Conservation (phyloP, 2,888 invertebrate species). For the Hetaerina titia region DNA sequence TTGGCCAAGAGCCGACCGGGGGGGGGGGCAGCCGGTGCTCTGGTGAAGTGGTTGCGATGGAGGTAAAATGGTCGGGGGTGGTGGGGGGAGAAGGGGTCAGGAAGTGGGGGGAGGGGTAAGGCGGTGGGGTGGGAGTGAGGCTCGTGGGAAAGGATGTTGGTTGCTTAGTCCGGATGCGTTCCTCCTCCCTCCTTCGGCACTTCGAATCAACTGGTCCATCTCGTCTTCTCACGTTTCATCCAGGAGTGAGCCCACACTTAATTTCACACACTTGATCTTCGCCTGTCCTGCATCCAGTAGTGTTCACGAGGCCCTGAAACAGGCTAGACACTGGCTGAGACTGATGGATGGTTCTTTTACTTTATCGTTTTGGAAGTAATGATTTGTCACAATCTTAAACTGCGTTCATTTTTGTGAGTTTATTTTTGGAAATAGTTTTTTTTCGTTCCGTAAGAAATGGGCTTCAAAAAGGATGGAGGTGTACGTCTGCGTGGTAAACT, state of each 20-base stretch:
- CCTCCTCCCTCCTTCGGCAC: background rate
- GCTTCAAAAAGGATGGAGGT: too few relatives aligned
- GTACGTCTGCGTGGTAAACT: too few relatives aligned
- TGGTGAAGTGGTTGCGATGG: background rate
- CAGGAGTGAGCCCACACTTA: background rate
- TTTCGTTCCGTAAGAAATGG: too few relatives aligned
- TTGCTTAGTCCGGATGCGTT: background rate
- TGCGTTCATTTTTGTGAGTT: too few relatives aligned
- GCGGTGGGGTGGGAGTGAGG: background rate
- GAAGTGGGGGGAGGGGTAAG: background rate
- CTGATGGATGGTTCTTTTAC: too few relatives aligned
- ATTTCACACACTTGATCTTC: background rate
- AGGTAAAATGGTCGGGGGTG: background rate
- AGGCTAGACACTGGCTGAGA: too few relatives aligned
- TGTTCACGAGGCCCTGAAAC: too few relatives aligned
- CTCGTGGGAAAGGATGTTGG: slow-evolving; percentile 32
- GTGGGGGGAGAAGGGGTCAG: background rate
- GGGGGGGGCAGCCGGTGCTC: background rate
- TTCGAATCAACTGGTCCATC: background rate
- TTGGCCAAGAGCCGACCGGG: background rate
- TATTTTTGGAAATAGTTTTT: too few relatives aligned
- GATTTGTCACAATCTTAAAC: too few relatives aligned
- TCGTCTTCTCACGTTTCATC: background rate
- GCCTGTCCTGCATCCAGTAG: background rate
- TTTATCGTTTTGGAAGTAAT: too few relatives aligned